These are phyloP conservation scores for Dendrolimus kikuchii DNA, from an alignment of 1,140 invertebrate species.

Conservation along the genomic window DNA sequence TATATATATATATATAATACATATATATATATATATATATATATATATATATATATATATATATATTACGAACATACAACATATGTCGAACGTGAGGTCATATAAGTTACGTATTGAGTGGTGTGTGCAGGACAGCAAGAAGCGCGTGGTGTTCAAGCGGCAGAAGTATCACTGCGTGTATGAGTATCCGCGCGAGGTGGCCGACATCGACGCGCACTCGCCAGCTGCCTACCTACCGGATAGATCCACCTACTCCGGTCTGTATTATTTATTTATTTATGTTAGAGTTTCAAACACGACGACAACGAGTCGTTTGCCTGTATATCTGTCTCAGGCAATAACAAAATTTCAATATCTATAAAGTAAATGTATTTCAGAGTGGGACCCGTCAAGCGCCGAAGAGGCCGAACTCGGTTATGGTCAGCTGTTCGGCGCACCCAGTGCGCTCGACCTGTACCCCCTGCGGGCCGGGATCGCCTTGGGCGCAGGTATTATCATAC, in stretches of 20 bases:
- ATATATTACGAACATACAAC: no score
- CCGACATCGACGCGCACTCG: constrained; percentile 46
- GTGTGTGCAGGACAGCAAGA: constrained; percentile 57
- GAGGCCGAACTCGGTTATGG: constrained; percentile 57
- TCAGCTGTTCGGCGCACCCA: constrained; percentile 44
- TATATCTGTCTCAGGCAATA: neutral
- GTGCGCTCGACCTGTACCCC: constrained; percentile 42
- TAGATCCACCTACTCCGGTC: constrained; percentile 64
- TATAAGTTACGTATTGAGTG: neutral
- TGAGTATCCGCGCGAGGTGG: constrained; percentile 83
- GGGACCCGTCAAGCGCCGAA: constrained; percentile 51
- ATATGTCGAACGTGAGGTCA: no score
- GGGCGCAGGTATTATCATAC: constrained; percentile 27
- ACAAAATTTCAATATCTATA: neutral
- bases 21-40: no score
- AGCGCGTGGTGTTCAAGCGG: constrained; percentile 84
- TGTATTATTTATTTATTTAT: neutral
- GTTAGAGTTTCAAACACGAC: neutral
- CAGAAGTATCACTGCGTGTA: constrained; percentile 88
- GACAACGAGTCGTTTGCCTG: no score
- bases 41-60: no score
- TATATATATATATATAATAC: no score
- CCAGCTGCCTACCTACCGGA: constrained; percentile 71
- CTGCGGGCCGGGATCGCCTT: constrained; percentile 42
- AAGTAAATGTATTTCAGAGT: constrained; percentile 28